Evolutionary conservation across 2,888 invertebrate species (phyloP).

Genomic region (Catocala fraxini): DNA sequence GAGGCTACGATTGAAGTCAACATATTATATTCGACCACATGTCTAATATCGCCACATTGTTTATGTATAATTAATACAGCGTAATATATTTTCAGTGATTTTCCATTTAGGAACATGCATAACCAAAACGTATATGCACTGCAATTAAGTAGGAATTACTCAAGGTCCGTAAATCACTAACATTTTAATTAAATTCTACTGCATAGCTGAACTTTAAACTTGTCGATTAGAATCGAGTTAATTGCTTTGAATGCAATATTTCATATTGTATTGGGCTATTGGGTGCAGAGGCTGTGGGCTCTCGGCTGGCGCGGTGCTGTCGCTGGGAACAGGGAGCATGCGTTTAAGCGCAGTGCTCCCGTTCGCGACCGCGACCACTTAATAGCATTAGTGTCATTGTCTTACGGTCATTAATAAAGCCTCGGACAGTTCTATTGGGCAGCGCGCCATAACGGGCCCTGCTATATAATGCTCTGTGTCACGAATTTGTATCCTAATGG

Average conservation of each 20-base stretch:
- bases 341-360: conserved; percentile 66
- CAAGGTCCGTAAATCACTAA: conserved; percentile 23
- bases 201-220: conserved; percentile 41
- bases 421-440: conserved; percentile 81
- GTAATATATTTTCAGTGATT: no score
- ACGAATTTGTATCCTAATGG: conserved; percentile 75
- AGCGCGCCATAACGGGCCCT: conserved; percentile 73
- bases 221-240: conserved; percentile 31
- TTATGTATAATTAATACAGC: no score
- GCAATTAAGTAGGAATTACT: conserved; percentile 8
- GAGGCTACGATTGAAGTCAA: no score
- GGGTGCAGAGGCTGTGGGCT: no score
- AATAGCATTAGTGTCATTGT: conserved; percentile 84
- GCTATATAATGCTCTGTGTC: conserved; percentile 70
- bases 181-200: conserved; percentile 38
- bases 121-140: not conserved
- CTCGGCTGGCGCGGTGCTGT: conserved; percentile 11
- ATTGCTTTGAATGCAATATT: conserved; percentile 46
- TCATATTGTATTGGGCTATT: conserved; percentile 34
- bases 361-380: conserved; percentile 71
- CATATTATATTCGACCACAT: no score
- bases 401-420: conserved; percentile 81
- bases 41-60: no score
- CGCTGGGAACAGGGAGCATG: conserved; percentile 56
- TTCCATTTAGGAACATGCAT: not conserved